A percentile compares a stretch with the other conserved stretches of the same genome.
phyloP scores from a whole-genome alignment of 2,888 invertebrate genomes.

The Dusona sp. region DNA sequence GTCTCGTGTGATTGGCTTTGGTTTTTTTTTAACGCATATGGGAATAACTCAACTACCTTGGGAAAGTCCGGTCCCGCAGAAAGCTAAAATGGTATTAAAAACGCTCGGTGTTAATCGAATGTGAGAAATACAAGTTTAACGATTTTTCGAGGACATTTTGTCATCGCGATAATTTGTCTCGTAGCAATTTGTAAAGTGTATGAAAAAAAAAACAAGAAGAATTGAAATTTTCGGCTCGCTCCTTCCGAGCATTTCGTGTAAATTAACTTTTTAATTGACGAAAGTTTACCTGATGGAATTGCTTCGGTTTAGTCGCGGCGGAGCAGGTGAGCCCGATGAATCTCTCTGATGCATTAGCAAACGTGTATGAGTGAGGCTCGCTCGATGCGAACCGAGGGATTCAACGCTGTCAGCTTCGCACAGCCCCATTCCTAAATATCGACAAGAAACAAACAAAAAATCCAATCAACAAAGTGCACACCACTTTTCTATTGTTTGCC shows the following conservation, averaged over 20 bases:
- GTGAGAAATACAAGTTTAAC: slow-evolving; percentile 6
- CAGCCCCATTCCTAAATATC: slow-evolving; percentile 85
- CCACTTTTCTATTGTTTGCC: too few relatives aligned
- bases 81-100: slow-evolving; percentile 88
- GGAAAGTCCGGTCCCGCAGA: slow-evolving; percentile 96
- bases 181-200: background rate
- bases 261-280: background rate
- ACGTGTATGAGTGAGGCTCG: slow-evolving; percentile 90
- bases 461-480: slow-evolving; percentile 8
- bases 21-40: slow-evolving; percentile 68
- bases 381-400: slow-evolving; percentile 91
- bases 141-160: slow-evolving; percentile 62
- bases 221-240: background rate
- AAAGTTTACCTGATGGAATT: slow-evolving; percentile 94
- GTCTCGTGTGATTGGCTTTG: slow-evolving; percentile 48
- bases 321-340: slow-evolving; percentile 87
- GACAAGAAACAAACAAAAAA: slow-evolving; percentile 42
- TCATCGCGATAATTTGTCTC: background rate
- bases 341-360: slow-evolving; percentile 87
- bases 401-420: slow-evolving; percentile 97
- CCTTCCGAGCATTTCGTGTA: background rate
- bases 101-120: slow-evolving; percentile 67
- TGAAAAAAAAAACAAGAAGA: background rate
- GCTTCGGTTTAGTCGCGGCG: slow-evolving; percentile 93
- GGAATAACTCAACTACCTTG: slow-evolving; percentile 89